Evolutionary conservation across 2,797 vertebrate species (phyloP).

Genomic region (Sandelia bainsii): DNA sequence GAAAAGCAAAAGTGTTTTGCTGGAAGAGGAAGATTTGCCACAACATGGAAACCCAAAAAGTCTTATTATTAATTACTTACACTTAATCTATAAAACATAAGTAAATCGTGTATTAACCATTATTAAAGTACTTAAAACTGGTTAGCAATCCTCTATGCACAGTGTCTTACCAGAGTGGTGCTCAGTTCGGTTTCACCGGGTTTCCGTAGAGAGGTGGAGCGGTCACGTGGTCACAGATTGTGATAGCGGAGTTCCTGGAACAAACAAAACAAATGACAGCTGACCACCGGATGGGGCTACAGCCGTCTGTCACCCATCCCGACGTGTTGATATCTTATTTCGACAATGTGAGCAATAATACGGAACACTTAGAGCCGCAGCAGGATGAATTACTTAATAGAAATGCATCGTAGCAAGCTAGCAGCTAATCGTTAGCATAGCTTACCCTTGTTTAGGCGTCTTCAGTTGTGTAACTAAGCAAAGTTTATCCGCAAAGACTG

Average conservation of each 20-base stretch:
- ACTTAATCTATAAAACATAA: too few relatives aligned
- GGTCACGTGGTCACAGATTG: slow-evolving; percentile 71
- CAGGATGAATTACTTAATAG: not conserved
- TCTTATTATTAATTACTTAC: too few relatives aligned
- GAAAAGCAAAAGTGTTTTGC: too few relatives aligned
- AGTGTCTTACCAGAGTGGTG: accelerated
- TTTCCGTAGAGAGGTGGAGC: slow-evolving; percentile 75
- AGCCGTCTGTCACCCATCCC: not conserved
- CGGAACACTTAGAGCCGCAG: not conserved
- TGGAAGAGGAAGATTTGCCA: too few relatives aligned
- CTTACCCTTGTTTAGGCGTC: slow-evolving; percentile 22
- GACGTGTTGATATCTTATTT: slow-evolving; percentile 26
- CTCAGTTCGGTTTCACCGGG: slow-evolving; percentile 25
- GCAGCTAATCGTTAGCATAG: slow-evolving; percentile 47
- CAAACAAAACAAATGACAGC: slow-evolving; percentile 84
- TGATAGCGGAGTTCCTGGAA: slow-evolving; percentile 73
- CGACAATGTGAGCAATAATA: slow-evolving; percentile 5
- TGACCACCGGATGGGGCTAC: slow-evolving; percentile 16
- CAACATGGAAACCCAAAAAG: too few relatives aligned
- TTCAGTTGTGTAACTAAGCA: not conserved
- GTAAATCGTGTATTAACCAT: too few relatives aligned
- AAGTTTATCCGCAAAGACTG: slow-evolving; percentile 2
- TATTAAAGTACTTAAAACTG: too few relatives aligned
- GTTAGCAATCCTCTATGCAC: too few relatives aligned
- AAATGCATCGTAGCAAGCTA: slow-evolving; percentile 10